Base-by-base conservation (phyloP, 2,113 vertebrate species). In the Dasyprocta punctata region DNA sequence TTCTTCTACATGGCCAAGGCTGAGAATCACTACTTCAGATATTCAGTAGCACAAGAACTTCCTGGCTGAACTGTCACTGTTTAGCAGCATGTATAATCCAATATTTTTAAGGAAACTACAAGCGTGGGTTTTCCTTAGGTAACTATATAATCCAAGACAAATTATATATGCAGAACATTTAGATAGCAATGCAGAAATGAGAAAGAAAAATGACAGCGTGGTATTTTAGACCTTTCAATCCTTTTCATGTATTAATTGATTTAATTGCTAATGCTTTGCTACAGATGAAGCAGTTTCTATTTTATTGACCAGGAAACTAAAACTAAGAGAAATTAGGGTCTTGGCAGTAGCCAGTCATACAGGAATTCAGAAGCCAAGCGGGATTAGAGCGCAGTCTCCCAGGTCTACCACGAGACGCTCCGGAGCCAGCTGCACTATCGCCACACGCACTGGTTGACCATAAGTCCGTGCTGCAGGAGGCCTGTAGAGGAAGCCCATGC, bases 51-150 rank as follows among this genome's bases (percentile, higher is more conserved):
- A 44, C 36, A 75, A 16, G 20, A 56, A 60, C 56, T 38, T 61
- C 20, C 56, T n/a, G 49, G 3, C 22, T 84, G 22, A 63, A 60
- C 8, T 85, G 1, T 81, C 13, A n/a, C n/a, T 56, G 44, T 73
- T 86, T 78, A 65, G 81, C 81, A 60, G 2, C 69, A 56, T 36
- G 9, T 20, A 77, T 54, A 89, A 36, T 33, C 69, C 26, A 80
- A 36, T 86, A 54, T n/a, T 94, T 56, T 92, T 61, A 63, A 89
- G 89, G n/a, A 80, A 91, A 82, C 61, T 52, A 41, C 75, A 24
- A 89, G 54, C 22, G 63, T 88, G 26, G 0, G 56, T 52, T 92
- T 86, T 49, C 41, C n/a, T 73, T 65, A 78, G 44, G 13, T 14
- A 95, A 65, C 77, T 56, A 14, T 78, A 0, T 71, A 77, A 47